A percentile compares a stretch with the other conserved stretches of the same genome.
Evolutionary conservation across 1,140 invertebrate genomes (phyloP).

Genomic region (Conus betulinus): DNA sequence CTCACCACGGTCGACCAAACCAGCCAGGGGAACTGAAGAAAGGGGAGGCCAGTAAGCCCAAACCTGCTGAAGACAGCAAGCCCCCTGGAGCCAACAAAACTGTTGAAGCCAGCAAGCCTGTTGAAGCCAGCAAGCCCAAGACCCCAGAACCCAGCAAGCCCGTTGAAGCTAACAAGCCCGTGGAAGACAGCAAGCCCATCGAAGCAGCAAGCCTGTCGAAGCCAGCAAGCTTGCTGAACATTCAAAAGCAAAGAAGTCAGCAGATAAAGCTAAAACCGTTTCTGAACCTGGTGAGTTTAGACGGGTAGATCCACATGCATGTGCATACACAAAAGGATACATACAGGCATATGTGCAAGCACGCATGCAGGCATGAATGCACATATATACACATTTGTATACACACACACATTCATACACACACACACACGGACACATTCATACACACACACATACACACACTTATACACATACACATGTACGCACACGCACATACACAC

Average conservation of each 20-base stretch:
- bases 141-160: neutral
- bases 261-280: constrained; percentile 28
- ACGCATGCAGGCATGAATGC: no score
- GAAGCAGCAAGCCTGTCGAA: neutral
- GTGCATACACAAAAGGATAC: no score
- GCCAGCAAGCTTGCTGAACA: neutral
- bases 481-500: no score
- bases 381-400: no score
- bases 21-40: neutral
- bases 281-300: neutral
- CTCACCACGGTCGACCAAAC: neutral
- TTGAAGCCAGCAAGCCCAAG: neutral
- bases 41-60: neutral
- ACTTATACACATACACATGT: no score
- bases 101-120: neutral
- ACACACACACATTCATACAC: no score
- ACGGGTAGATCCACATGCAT: no score
- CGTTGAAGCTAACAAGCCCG: neutral
- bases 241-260: constrained; percentile 16
- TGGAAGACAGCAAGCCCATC: neutral
- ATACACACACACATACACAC: no score
- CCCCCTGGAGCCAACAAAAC: no score
- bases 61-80: neutral
- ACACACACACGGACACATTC: no score
- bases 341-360: no score